Base-by-base conservation (phyloP, 2,113 vertebrate genomes). In the Nipponia nippon region DNA sequence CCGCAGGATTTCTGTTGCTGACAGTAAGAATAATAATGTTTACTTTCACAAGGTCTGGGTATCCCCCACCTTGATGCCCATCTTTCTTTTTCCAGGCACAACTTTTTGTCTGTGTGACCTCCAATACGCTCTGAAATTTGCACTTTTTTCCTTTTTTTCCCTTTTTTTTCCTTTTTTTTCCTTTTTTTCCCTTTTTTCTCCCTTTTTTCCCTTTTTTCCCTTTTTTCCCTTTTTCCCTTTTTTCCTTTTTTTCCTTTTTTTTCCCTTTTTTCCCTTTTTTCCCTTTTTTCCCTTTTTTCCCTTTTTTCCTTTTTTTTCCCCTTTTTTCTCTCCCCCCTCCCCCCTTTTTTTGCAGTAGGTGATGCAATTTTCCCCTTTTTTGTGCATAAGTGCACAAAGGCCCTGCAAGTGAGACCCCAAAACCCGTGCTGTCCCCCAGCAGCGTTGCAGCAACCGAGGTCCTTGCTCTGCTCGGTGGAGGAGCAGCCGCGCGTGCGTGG, bases 121-220 rank as follows among this genome's bases (percentile, higher is more conserved):
- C 40, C 36, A 13, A 4, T 56, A 3, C 6, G 22, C n/a, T 26
- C 2, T 47, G 29, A 40, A 56, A 29, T 52, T 61, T 34, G 10
- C 32, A 20, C 26, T 11, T 0, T 34, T 8, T 8, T 16, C 11
- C 3, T 40, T 9, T 4, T 16, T 29, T 52, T 21, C 6, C 27
- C 13, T 50, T 50, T 11, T 8, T 3, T 13, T 20, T 55, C 20
- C 10, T 10, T 30, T 22, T 53, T 42, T 17, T 9, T 9, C 38
- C 38, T 9, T 40, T 40, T 32, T 9, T 4, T 6, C 13, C 11
- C 21, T 38, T 38, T 38, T 25, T 50, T 50, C 10, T 1, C 12
- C 6, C 6, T 11, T 8, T 3, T 13, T 20, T 55, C 20, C 10
- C 32, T 22, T 53, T 42, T 17, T 9, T 9, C 38, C 38, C 38